Evolutionary conservation across 2,888 invertebrate species (phyloP).

Genomic region (Limnephilus auricula): DNA sequence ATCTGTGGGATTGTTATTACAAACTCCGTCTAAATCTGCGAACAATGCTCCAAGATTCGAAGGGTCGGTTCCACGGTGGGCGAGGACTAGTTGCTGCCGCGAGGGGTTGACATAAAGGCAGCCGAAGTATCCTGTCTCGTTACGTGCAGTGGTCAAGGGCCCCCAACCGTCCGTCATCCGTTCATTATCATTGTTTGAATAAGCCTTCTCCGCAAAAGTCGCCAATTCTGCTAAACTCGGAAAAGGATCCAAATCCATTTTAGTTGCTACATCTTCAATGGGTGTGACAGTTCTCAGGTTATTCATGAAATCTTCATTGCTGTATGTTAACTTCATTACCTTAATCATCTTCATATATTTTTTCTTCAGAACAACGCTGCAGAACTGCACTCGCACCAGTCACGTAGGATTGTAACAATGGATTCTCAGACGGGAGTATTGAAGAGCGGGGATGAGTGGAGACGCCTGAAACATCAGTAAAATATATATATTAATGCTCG

Average conservation of each 20-base stretch:
- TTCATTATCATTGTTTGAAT: neutral
- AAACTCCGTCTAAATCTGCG: neutral
- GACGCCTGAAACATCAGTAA: too few relatives aligned
- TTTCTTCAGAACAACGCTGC: too few relatives aligned
- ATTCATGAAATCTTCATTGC: neutral
- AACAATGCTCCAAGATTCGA: rapidly evolving
- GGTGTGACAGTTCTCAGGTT: neutral
- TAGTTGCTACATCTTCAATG: neutral
- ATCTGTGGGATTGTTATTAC: neutral
- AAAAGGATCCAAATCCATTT: neutral
- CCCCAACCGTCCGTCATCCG: neutral
- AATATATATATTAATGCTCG: too few relatives aligned
- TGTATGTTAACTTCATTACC: neutral
- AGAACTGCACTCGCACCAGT: too few relatives aligned
- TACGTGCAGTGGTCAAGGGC: neutral
- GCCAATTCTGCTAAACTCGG: neutral
- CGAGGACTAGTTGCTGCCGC: neutral
- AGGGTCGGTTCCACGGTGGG: neutral
- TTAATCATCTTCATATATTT: neutral
- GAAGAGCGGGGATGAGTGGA: too few relatives aligned
- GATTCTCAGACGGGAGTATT: too few relatives aligned
- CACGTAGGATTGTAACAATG: too few relatives aligned
- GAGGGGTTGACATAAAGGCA: neutral
- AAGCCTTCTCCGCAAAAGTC: neutral
- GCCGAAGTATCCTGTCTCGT: neutral